Evolutionary conservation across 2,888 invertebrate genomes (phyloP).

Genomic region (Leucophenga maculata): DNA sequence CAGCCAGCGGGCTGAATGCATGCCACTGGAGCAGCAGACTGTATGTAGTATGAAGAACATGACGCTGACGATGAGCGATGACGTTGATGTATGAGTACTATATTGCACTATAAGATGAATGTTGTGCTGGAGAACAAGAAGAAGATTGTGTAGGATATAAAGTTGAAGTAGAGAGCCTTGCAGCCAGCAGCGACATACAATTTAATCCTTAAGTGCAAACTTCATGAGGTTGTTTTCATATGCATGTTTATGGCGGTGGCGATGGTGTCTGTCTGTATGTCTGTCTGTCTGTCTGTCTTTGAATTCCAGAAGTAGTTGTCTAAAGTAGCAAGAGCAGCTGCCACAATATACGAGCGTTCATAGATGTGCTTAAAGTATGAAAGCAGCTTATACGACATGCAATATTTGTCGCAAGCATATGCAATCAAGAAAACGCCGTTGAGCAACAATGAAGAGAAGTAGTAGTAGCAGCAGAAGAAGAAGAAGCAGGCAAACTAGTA

Average conservation of each 20-base stretch:
- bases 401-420: background rate
- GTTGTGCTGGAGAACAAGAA: too few species aligned
- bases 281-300: conserved; percentile 16
- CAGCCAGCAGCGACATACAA: conserved; percentile 36
- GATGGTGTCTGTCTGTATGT: too few species aligned
- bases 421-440: too few species aligned
- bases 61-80: background rate
- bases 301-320: background rate
- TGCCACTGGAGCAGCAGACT: background rate
- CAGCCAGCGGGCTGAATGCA: background rate
- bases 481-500: too few species aligned
- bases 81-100: conserved; percentile 19
- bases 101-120: background rate
- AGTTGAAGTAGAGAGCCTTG: conserved; percentile 26
- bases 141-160: too few species aligned
- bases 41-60: background rate
- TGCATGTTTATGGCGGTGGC: conserved; percentile 6
- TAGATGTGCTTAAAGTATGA: background rate
- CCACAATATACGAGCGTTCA: background rate
- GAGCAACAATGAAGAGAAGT: too few species aligned
- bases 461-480: background rate
- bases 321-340: background rate
- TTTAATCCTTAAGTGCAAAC: conserved; percentile 42
- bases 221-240: conserved; percentile 17
- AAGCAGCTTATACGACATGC: conserved; percentile 12